phyloP scores from a whole-genome alignment of 2,113 vertebrate species.

The Cygnus atratus region DNA sequence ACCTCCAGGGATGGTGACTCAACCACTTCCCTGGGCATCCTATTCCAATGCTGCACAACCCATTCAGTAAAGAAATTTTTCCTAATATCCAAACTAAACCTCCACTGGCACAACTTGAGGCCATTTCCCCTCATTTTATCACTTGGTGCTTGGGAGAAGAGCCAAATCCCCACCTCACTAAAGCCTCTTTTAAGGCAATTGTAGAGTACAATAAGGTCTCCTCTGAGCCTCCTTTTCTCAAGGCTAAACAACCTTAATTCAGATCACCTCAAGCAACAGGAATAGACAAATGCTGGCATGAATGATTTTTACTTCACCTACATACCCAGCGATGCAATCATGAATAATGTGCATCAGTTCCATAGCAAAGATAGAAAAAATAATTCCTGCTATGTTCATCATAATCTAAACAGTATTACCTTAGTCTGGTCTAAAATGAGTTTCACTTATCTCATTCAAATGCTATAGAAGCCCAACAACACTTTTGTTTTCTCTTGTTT shows the following conservation, averaged over 20 bases:
- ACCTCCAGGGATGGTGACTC: no score
- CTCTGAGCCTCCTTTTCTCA: no score
- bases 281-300: neutral
- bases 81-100: no score
- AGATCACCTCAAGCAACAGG: neutral
- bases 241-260: neutral
- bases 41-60: no score
- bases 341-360: neutral
- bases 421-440: neutral
- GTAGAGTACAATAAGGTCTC: no score
- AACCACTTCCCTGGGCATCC: no score
- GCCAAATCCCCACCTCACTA: no score
- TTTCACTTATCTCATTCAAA: neutral
- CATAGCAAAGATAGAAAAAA: neutral
- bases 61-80: no score
- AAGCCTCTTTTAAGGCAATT: no score
- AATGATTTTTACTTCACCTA: neutral
- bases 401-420: neutral
- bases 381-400: neutral
- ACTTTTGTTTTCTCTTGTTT: neutral
- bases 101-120: no score
- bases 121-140: no score
- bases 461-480: accelerated
- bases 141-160: no score
- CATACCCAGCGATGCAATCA: neutral